Percentiles rank a stretch among this genome's conserved stretches.
These are phyloP conservation scores for Galeruca laticollis DNA, from an alignment of 2,888 invertebrate species.

Conservation along the genomic window DNA sequence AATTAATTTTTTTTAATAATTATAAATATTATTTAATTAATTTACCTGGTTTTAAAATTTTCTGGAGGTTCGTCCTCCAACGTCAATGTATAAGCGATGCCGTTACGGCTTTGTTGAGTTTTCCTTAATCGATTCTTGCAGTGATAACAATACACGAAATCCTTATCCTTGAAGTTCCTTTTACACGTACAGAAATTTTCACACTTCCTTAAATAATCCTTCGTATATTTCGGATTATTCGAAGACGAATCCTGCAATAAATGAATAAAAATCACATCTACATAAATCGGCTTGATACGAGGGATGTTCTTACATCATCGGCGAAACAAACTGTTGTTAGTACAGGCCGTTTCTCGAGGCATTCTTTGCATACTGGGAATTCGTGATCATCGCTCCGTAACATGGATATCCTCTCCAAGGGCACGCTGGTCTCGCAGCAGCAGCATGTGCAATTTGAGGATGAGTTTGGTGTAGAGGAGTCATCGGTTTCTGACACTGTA, in stretches of 20 bases:
- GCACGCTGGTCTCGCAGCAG: constrained; percentile 49
- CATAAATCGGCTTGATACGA: not conserved
- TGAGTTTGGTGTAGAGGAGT: constrained; percentile 23
- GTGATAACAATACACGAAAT: constrained; percentile 47
- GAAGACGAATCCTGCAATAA: constrained; percentile 8
- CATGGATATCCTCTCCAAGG: constrained; percentile 40
- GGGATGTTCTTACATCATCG: not conserved
- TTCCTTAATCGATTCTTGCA: constrained; percentile 55
- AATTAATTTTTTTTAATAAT: not conserved
- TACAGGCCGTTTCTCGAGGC: constrained; percentile 43
- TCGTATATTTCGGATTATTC: constrained; percentile 5
- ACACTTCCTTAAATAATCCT: constrained; percentile 32
- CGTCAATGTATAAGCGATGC: constrained; percentile 67
- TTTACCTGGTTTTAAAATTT: constrained; percentile 28
- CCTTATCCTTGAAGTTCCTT: constrained; percentile 35
- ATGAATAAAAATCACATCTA: not conserved
- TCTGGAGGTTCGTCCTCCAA: constrained; percentile 55
- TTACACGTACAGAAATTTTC: constrained; percentile 51
- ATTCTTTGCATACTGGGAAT: constrained; percentile 48
- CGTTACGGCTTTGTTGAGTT: constrained; percentile 58
- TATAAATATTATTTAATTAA: not conserved
- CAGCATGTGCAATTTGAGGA: constrained; percentile 40
- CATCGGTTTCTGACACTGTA: constrained; percentile 15
- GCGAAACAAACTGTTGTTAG: constrained; percentile 44
- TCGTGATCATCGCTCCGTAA: constrained; percentile 40